Base-by-base conservation (phyloP, 2,888 invertebrate genomes). In the Hirudinaria manillensis region DNA sequence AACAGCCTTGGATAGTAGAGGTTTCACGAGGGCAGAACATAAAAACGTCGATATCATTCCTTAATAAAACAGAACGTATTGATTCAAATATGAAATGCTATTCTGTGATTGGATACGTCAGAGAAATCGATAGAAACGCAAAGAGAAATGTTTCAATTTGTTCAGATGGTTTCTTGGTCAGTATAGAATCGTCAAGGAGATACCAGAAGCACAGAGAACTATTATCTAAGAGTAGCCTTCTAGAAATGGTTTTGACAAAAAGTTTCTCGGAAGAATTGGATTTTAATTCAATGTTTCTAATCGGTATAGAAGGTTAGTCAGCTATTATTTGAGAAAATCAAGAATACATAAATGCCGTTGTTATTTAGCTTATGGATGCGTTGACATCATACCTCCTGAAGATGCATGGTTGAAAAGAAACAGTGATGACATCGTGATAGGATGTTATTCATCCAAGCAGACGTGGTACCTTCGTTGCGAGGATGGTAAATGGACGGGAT, bases 391-490 rank as follows among this genome's bases (percentile, higher is more conserved):
- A 29, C 45, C 56, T 72, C 72, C 72, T 21, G 72, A 38, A 72
- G 72, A 72, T 51, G 56, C 72, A 29, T 72, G 55, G 55, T 27
- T 53, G 7, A 72, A 72, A 36, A 53, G 76, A 27, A 55, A 77
- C 21, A 68, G 71, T 51, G 61, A 74, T 34, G 72, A 72, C 45
- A 75, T 75, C 45, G 38, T 56, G 27, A 75, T 77, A 3, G 75
- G 77, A 21, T 77, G 77, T 55, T 70, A 76, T 67, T 38, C 72
- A n/a, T 56, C 61, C 34, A 73, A 68, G 21, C 53, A 74, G n/a
- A 70, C 70, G 56, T 77, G 77, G 77, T 67, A 70, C n/a, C 61
- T 77, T 27, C 51, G 53, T 34, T 77, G 77, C 38, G 76, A 76
- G 13, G 72, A 66, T 27, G 74, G 74, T 71, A 74, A 67, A 71